Evolutionary conservation across 1,140 invertebrate species (phyloP).

Genomic region (Cydia strobilella): DNA sequence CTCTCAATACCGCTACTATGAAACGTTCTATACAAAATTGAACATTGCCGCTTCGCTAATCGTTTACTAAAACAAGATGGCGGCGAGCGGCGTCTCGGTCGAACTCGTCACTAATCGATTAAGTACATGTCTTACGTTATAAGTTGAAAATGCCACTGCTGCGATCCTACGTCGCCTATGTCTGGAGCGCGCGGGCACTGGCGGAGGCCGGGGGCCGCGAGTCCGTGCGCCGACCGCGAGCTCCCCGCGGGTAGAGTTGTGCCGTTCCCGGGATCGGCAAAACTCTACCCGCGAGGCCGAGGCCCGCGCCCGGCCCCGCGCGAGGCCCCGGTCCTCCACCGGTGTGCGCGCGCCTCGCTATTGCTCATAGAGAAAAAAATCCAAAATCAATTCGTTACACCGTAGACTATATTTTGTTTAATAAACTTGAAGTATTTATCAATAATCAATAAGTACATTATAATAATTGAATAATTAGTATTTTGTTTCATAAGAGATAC

Average conservation of each 20-base stretch:
- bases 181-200: conserved; percentile 42
- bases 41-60: conserved; percentile 77
- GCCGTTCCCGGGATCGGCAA: too few species aligned
- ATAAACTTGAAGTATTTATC: conserved; percentile 80
- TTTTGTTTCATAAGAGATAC: conserved; percentile 78
- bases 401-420: conserved; percentile 77
- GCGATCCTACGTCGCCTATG: conserved; percentile 74
- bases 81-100: conserved; percentile 62
- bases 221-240: too few species aligned
- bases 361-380: conserved; percentile 75
- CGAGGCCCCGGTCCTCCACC: conserved; percentile 32
- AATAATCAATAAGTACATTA: conserved; percentile 80
- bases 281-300: too few species aligned
- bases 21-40: conserved; percentile 80
- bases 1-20: conserved; percentile 77
- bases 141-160: conserved; percentile 77
- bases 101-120: conserved; percentile 67
- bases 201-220: conserved; percentile 12
- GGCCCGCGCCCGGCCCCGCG: not conserved
- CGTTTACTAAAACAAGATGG: conserved; percentile 74
- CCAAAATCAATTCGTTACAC: conserved; percentile 78
- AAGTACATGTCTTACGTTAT: conserved; percentile 76
- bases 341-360: conserved; percentile 53
- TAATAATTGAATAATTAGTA: conserved; percentile 81
- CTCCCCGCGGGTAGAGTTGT: too few species aligned